Evolutionary conservation across 2,113 vertebrate species (phyloP).

Genomic region (Pao palembangensis): DNA sequence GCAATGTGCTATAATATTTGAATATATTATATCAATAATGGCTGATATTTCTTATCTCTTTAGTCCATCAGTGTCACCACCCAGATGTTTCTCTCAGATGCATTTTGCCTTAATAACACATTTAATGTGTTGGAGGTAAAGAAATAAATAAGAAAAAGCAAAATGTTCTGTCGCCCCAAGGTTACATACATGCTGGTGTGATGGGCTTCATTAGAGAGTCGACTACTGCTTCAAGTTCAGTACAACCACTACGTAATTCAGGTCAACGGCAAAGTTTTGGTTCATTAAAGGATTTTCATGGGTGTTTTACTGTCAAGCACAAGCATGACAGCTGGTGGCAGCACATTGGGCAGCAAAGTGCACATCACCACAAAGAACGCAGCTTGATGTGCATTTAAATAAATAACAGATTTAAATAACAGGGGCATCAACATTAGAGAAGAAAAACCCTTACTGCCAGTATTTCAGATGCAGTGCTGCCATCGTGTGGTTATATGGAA

Average conservation of each 20-base stretch:
- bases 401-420: no score
- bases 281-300: constrained; percentile 50
- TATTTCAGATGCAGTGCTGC: constrained; percentile 59
- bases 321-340: constrained; percentile 28
- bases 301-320: constrained; percentile 35
- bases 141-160: constrained; percentile 10
- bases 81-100: constrained; percentile 49
- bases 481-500: constrained; percentile 59
- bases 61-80: constrained; percentile 34
- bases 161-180: constrained; percentile 45
- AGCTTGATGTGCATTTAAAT: constrained; percentile 9
- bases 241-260: constrained; percentile 65
- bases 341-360: constrained; percentile 32
- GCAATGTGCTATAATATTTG: no score
- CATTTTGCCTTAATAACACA: constrained; percentile 55
- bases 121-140: constrained; percentile 5
- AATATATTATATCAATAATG: background rate
- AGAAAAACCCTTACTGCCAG: background rate
- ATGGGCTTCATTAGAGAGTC: constrained; percentile 61
- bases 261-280: constrained; percentile 32
- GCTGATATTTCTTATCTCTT: background rate
- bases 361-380: constrained; percentile 16
- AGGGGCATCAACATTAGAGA: background rate
- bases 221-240: constrained; percentile 65
- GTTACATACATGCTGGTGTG: constrained; percentile 48